Percentiles rank a stretch among this genome's conserved stretches.
Conservation (phyloP, 1,140 invertebrate species). For the Temnothorax nylanderi region DNA sequence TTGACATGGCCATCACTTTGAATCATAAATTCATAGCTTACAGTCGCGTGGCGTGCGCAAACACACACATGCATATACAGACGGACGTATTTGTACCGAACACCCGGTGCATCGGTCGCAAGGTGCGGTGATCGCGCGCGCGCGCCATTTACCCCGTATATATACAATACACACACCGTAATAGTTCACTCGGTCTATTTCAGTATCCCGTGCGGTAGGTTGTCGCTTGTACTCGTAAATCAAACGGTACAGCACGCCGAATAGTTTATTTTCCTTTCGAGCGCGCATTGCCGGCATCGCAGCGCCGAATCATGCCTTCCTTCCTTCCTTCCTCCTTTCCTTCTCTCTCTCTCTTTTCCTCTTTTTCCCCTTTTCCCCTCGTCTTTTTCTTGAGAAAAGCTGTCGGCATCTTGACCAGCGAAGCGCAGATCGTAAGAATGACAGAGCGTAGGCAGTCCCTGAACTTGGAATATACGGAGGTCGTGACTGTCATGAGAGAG, state of each 20-base stretch:
- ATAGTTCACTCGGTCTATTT: constrained; percentile 72
- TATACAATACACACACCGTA: constrained; percentile 48
- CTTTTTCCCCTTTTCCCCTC: not conserved
- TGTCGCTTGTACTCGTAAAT: constrained; percentile 75
- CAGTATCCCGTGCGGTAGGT: constrained; percentile 77
- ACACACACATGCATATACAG: not conserved
- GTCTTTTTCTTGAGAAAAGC: constrained; percentile 6
- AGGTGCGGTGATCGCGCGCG: constrained; percentile 61
- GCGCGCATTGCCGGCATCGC: constrained; percentile 47
- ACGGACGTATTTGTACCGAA: not conserved
- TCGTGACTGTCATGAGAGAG: not conserved
- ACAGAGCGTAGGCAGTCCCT: constrained; percentile 30
- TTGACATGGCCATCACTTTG: not conserved
- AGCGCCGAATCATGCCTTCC: constrained; percentile 35
- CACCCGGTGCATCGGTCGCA: constrained; percentile 44
- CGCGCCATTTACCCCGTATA: constrained; percentile 60
- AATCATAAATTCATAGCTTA: constrained; percentile 8
- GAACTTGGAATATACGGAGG: constrained; percentile 32
- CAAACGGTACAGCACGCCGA: constrained; percentile 64
- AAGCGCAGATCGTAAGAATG: constrained; percentile 16
- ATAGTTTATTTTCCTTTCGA: constrained; percentile 68
- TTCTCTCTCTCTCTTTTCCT: not conserved
- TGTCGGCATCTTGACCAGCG: not conserved
- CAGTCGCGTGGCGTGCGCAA: not conserved
- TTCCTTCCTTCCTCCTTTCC: constrained; percentile 16